Conservation (phyloP, 2,113 vertebrate species). For the Triplophysa siluroides region DNA sequence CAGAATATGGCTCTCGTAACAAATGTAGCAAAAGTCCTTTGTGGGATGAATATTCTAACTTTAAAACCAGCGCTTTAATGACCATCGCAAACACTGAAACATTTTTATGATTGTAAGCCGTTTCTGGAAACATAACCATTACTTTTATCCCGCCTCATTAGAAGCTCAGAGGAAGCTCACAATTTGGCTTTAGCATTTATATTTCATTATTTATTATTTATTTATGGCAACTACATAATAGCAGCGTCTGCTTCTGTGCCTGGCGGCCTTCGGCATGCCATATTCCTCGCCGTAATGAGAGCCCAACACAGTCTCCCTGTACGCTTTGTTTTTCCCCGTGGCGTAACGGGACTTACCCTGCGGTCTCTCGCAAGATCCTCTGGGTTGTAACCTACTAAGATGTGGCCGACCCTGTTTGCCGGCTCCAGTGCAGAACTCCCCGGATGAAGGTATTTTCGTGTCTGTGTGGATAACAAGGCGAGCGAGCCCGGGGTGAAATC, state of each 20-base stretch:
- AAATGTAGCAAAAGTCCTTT: background rate
- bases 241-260: constrained; percentile 3
- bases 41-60: background rate
- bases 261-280: background rate
- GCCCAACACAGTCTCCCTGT: background rate
- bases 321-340: background rate
- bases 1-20: background rate
- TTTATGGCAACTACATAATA: background rate
- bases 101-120: background rate
- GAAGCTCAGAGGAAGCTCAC: constrained; percentile 4
- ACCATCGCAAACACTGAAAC: background rate
- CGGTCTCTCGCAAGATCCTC: constrained; percentile 52
- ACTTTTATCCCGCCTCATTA: constrained; percentile 5
- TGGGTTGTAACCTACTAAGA: constrained; percentile 48
- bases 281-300: constrained; percentile 4
- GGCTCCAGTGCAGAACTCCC: constrained; percentile 28
- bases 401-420: background rate
- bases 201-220: constrained; percentile 18
- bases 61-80: background rate
- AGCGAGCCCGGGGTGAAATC: constrained; percentile 21
- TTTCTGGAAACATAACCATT: background rate
- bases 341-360: constrained; percentile 43
- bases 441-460: constrained; percentile 33
- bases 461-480: constrained; percentile 30
- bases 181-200: background rate